phyloP scores from a whole-genome alignment of 2,797 vertebrate species.

The Dermochelys coriacea region DNA sequence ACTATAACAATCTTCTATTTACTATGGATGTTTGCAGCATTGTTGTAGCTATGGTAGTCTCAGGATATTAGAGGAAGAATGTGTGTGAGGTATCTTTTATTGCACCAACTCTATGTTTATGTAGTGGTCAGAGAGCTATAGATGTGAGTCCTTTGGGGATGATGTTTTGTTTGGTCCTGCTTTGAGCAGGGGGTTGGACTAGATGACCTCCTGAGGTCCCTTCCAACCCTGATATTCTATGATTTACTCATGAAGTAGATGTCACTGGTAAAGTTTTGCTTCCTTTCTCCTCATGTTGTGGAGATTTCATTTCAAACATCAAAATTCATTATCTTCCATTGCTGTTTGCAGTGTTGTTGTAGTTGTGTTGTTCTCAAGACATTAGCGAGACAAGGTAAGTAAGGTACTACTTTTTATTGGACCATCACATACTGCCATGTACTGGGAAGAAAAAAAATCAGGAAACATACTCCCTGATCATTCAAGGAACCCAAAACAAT shows the following conservation, averaged over 20 bases:
- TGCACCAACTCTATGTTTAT: background rate
- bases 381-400: background rate
- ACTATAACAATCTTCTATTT: accelerated
- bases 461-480: background rate
- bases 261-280: background rate
- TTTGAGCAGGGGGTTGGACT: too few relatives aligned
- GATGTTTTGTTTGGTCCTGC: background rate
- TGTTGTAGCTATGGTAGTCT: background rate
- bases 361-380: background rate
- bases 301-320: background rate
- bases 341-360: background rate
- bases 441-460: background rate
- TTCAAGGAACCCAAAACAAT: background rate
- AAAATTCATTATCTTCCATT: background rate
- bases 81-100: background rate
- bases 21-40: background rate
- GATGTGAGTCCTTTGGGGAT: background rate
- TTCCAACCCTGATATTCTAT: too few relatives aligned
- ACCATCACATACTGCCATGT: background rate
- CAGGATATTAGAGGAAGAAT: background rate
- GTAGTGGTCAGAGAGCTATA: background rate
- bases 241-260: background rate
- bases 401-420: background rate
- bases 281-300: background rate
- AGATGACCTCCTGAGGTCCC: too few relatives aligned